phyloP scores from a whole-genome alignment of 2,888 invertebrate genomes.

The Urechis unicinctus region DNA sequence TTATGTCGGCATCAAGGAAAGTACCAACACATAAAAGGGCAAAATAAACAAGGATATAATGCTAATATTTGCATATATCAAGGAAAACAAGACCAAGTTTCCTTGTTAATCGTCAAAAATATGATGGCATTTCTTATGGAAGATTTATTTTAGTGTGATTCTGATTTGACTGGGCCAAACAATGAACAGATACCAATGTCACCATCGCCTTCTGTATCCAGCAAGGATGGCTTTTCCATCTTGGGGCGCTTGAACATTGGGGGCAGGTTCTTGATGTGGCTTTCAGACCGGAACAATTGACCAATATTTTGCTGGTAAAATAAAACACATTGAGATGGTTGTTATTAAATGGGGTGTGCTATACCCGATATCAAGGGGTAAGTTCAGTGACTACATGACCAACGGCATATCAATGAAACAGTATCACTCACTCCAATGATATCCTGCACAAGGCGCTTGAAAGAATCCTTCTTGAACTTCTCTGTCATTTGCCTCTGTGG shows the following conservation, averaged over 20 bases:
- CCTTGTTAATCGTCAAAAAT: no score
- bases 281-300: slow-evolving; percentile 80
- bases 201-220: slow-evolving; percentile 17
- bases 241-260: slow-evolving; percentile 36
- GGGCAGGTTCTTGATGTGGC: slow-evolving; percentile 78
- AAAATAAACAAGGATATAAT: no score
- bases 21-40: no score
- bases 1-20: no score
- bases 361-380: no score
- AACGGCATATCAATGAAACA: background rate
- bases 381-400: no score
- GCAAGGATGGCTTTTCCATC: background rate
- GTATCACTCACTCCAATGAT: slow-evolving; percentile 42
- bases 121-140: no score
- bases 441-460: slow-evolving; percentile 57
- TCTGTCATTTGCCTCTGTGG: slow-evolving; percentile 64
- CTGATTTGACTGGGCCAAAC: no score
- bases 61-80: no score
- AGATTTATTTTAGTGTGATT: no score
- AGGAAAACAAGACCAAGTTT: no score
- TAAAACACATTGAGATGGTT: background rate
- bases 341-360: no score
- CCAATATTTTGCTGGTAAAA: slow-evolving; percentile 69
- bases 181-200: slow-evolving; percentile 37
- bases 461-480: slow-evolving; percentile 82